phyloP scores from a whole-genome alignment of 2,888 invertebrate species.

The Synanthedon tipuliformis region DNA sequence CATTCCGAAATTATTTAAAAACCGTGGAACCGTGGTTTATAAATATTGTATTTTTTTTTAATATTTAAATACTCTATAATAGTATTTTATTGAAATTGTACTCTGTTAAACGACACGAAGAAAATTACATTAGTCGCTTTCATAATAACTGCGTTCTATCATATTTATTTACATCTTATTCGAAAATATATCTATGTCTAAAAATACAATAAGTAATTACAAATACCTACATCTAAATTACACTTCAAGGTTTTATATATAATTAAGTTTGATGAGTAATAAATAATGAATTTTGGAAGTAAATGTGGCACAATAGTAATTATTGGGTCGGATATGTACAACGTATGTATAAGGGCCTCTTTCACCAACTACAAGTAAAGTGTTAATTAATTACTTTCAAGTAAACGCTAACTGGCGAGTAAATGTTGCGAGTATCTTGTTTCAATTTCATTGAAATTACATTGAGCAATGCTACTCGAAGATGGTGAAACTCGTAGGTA shows the following conservation, averaged over 20 bases:
- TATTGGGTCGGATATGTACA: conserved; percentile 13
- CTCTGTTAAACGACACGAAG: neutral
- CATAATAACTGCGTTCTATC: conserved; percentile 5
- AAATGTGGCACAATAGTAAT: conserved; percentile 46
- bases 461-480: too few relatives aligned
- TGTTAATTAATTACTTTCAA: too few relatives aligned
- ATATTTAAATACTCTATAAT: too few relatives aligned
- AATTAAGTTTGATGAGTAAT: conserved; percentile 57
- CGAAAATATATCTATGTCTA: conserved; percentile 22
- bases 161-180: conserved; percentile 62
- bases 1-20: too few relatives aligned
- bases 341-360: conserved; percentile 51
- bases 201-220: neutral
- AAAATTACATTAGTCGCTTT: neutral
- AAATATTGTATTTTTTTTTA: too few relatives aligned
- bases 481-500: too few relatives aligned
- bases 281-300: conserved; percentile 63
- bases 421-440: too few relatives aligned
- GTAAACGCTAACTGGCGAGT: too few relatives aligned
- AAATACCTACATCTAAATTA: conserved; percentile 41
- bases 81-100: too few relatives aligned
- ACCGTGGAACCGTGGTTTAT: too few relatives aligned
- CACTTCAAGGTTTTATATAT: conserved; percentile 50
- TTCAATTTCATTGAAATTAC: too few relatives aligned
- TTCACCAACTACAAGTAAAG: too few relatives aligned